These are phyloP conservation scores for Promerops cafer DNA, from an alignment of 2,113 vertebrate genomes.

Conservation along the genomic window DNA sequence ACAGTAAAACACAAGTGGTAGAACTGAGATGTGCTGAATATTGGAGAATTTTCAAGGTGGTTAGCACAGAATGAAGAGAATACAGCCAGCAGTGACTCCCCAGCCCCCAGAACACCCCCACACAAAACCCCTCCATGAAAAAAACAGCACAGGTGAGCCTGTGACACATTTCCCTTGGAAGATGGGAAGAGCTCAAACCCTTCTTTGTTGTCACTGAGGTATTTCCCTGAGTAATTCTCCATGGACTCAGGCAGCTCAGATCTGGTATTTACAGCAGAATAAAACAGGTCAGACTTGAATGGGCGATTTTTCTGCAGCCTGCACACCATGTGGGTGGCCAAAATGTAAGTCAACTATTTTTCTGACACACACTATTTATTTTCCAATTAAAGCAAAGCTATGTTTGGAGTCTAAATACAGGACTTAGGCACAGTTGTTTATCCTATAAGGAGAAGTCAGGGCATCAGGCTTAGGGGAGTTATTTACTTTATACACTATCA, in stretches of 20 bases:
- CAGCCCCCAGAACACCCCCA: neutral
- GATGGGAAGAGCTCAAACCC: neutral
- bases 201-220: neutral
- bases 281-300: constrained; percentile 18
- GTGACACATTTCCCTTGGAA: neutral
- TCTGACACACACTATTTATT: constrained; percentile 47
- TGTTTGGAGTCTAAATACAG: constrained; percentile 20
- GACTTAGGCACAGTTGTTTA: constrained; percentile 32
- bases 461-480: constrained; percentile 15
- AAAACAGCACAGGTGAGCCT: neutral
- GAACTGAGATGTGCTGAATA: too few species aligned
- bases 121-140: accelerated
- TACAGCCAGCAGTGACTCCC: neutral
- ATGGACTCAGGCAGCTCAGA: neutral
- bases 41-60: too few species aligned
- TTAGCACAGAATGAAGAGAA: too few species aligned
- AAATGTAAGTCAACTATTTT: constrained; percentile 1
- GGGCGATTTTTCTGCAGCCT: neutral
- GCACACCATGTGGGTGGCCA: constrained; percentile 39
- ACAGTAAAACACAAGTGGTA: neutral
- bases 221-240: neutral
- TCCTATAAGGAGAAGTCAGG: neutral
- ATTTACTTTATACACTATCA: constrained; percentile 15
- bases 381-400: constrained; percentile 43
- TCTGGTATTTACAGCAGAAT: neutral